A percentile compares a stretch with the other conserved stretches of the same genome.
These are phyloP conservation scores for Borostomias antarcticus DNA, from an alignment of 2,797 vertebrate species.

Conservation along the genomic window DNA sequence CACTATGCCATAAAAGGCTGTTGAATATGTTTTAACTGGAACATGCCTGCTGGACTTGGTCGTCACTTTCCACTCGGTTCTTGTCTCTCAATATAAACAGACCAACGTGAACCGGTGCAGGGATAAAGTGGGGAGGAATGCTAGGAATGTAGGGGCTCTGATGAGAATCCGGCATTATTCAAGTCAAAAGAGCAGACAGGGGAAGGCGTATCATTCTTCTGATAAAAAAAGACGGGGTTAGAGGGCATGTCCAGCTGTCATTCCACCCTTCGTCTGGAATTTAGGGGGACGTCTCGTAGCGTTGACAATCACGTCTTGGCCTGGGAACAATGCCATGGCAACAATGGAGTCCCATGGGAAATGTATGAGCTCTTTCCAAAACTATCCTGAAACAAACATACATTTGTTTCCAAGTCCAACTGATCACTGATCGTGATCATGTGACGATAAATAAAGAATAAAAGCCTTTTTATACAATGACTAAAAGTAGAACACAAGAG, in stretches of 20 bases:
- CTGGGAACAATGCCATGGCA: constrained; percentile 29
- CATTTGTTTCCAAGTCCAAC: too few relatives aligned
- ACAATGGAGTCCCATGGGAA: constrained; percentile 9
- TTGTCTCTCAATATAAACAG: constrained; percentile 44
- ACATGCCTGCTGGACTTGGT: neutral
- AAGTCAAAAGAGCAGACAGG: constrained; percentile 19
- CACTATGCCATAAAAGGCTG: neutral
- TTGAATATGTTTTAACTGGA: neutral
- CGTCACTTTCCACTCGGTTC: constrained; percentile 6
- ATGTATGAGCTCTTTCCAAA: neutral
- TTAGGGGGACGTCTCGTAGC: constrained; percentile 29
- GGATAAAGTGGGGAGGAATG: constrained; percentile 55
- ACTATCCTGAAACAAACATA: neutral
- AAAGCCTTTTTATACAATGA: neutral
- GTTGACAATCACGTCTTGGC: constrained; percentile 46
- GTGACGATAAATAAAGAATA: neutral
- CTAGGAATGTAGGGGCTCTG: constrained; percentile 54
- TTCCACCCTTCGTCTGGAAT: constrained; percentile 31
- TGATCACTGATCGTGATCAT: too few relatives aligned
- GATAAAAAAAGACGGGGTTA: constrained; percentile 36
- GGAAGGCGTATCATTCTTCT: constrained; percentile 19
- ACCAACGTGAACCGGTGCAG: constrained; percentile 31
- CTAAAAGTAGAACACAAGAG: neutral
- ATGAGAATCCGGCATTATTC: constrained; percentile 50
- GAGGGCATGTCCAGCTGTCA: constrained; percentile 35